Conservation (phyloP, 2,797 vertebrate genomes). For the Petrocephalus schoutedeni region DNA sequence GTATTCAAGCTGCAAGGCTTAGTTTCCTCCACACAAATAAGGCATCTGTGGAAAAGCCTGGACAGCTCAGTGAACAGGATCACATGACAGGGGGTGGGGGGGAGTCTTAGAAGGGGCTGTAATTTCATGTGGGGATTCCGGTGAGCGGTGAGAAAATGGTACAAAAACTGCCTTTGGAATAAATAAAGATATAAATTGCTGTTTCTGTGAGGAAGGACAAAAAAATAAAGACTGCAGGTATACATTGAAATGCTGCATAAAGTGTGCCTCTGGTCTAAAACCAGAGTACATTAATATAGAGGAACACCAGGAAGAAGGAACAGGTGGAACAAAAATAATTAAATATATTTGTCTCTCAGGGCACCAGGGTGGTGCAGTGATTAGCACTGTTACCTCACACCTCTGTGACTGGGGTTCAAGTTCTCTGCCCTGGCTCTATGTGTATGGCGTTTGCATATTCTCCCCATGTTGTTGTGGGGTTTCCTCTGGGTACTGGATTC, state of each 20-base stretch:
- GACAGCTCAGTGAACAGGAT: neutral
- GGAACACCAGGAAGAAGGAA: neutral
- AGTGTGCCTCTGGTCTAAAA: neutral
- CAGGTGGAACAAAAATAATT: neutral
- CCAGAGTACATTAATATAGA: neutral
- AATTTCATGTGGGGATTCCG: neutral
- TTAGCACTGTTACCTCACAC: neutral
- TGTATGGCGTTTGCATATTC: neutral
- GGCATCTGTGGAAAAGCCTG: neutral
- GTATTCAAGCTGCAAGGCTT: neutral
- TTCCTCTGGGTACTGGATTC: neutral
- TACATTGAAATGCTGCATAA: neutral
- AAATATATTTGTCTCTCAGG: neutral
- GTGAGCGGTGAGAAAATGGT: neutral
- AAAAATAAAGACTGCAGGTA: neutral
- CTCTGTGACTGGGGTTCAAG: neutral
- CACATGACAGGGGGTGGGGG: neutral
- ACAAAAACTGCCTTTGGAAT: neutral
- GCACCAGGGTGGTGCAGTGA: neutral
- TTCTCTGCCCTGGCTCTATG: neutral
- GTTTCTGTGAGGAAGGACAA: neutral
- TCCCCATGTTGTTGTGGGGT: neutral
- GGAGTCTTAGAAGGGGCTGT: neutral
- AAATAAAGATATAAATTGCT: neutral
- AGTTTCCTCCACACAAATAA: neutral